Conservation (phyloP, 1,140 invertebrate genomes). For the Hycleus phaleratus region DNA sequence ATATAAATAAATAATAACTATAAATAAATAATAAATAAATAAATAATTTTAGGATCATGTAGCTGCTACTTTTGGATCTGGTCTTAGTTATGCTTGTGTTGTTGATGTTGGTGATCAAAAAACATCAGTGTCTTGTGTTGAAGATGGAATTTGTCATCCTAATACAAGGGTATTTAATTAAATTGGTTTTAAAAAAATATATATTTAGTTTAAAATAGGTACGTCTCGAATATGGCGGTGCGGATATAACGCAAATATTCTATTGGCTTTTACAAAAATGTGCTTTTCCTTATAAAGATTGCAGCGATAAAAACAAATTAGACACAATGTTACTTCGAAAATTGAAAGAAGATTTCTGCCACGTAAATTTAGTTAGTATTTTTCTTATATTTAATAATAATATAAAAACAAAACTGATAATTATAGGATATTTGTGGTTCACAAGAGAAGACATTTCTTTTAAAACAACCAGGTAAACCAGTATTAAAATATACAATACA, state of each 20-base stretch:
- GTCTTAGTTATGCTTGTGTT: constrained; percentile 85
- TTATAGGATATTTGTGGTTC: constrained; percentile 72
- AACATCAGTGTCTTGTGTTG: constrained; percentile 90
- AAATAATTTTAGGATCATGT: constrained; percentile 67
- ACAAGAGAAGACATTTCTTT: constrained; percentile 68
- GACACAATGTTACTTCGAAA: constrained; percentile 71
- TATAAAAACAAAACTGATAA: background rate
- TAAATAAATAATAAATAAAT: constrained; percentile 28
- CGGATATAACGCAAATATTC: constrained; percentile 79
- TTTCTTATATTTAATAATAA: no score
- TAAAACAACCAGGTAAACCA: constrained; percentile 64
- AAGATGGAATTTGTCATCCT: constrained; percentile 89
- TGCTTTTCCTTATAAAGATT: constrained; percentile 79
- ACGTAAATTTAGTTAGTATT: constrained; percentile 65
- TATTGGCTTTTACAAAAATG: constrained; percentile 81
- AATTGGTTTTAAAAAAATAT: background rate
- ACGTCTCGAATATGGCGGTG: constrained; percentile 80
- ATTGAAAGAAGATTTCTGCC: constrained; percentile 85
- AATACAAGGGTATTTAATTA: constrained; percentile 59
- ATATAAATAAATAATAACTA: constrained; percentile 32
- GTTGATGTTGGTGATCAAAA: constrained; percentile 95
- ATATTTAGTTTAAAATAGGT: constrained; percentile 33
- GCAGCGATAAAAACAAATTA: constrained; percentile 59
- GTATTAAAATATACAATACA: constrained; percentile 69
- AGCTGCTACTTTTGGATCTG: constrained; percentile 89